Percentiles rank a stretch among this genome's conserved stretches.
These are phyloP conservation scores for Apomyelois bistriatella DNA, from an alignment of 2,888 invertebrate species.

Conservation along the genomic window DNA sequence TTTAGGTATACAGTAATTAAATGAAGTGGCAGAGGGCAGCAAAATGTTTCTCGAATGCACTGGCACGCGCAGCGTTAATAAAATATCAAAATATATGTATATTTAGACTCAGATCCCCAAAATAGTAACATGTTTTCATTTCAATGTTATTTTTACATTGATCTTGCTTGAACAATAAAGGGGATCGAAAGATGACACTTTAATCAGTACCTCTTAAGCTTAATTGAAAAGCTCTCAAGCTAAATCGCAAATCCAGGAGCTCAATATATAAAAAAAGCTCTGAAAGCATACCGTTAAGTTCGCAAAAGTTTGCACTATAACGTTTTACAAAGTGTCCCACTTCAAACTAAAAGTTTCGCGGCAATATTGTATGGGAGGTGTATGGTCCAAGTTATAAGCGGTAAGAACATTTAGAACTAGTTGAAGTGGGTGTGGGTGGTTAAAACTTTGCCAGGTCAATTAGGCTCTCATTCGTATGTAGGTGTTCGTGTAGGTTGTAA, in stretches of 20 bases:
- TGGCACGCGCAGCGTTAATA: too few species aligned
- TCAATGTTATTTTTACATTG: too few species aligned
- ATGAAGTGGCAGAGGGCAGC: too few species aligned
- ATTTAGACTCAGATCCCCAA: too few species aligned
- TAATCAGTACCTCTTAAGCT: conserved; percentile 1
- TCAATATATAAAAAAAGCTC: conserved; percentile 21
- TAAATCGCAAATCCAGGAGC: conserved; percentile 17
- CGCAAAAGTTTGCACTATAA: conserved; percentile 21
- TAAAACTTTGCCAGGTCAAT: not conserved
- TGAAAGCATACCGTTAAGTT: conserved; percentile 20
- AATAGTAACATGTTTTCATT: too few species aligned
- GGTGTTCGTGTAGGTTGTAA: too few species aligned
- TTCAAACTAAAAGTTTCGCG: conserved; percentile 24
- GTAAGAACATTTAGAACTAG: not conserved
- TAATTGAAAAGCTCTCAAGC: conserved; percentile 20
- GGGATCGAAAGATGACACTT: too few species aligned
- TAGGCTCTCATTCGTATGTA: not conserved
- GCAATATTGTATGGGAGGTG: conserved; percentile 23
- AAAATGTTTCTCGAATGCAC: too few species aligned
- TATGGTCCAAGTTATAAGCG: conserved; percentile 8
- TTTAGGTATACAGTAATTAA: too few species aligned
- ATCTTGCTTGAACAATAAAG: too few species aligned
- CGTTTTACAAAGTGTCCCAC: conserved; percentile 30
- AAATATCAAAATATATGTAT: too few species aligned
- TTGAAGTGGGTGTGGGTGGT: not conserved